Evolutionary conservation across 1,140 invertebrate genomes (phyloP).

Genomic region (fruit fly (Drosophila melanogaster)): DNA sequence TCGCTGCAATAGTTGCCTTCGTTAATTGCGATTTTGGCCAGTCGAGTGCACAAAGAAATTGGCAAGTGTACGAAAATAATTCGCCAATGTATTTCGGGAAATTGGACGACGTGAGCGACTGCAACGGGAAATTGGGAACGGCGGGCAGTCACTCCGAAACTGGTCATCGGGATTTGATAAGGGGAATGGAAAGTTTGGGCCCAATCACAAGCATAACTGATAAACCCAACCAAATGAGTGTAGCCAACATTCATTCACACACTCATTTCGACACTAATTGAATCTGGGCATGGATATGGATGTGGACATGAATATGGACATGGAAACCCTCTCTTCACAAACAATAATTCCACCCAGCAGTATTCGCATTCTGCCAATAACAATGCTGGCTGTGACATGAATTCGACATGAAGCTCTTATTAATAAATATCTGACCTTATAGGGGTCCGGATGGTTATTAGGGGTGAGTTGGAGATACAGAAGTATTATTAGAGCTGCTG

Average conservation of each 20-base stretch:
- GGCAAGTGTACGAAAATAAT: slow-evolving; percentile 70
- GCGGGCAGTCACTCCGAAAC: slow-evolving; percentile 36
- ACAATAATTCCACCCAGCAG: slow-evolving; percentile 21
- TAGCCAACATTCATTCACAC: slow-evolving; percentile 17
- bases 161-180: slow-evolving; percentile 40
- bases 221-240: slow-evolving; percentile 21
- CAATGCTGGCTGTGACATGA: slow-evolving; percentile 36
- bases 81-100: slow-evolving; percentile 63
- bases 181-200: slow-evolving; percentile 35
- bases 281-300: slow-evolving; percentile 40
- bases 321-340: background rate
- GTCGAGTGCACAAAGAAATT: slow-evolving; percentile 78
- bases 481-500: slow-evolving; percentile 1
- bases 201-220: background rate
- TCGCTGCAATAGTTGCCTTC: slow-evolving; percentile 55
- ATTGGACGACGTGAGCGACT: slow-evolving; percentile 60
- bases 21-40: slow-evolving; percentile 75
- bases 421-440: slow-evolving; percentile 31
- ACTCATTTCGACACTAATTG: slow-evolving; percentile 37
- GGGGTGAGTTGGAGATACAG: slow-evolving; percentile 1
- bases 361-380: slow-evolving; percentile 47
- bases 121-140: slow-evolving; percentile 56
- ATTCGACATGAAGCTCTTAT: slow-evolving; percentile 59
- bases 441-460: slow-evolving; percentile 29
- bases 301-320: slow-evolving; percentile 17